Percentiles rank a stretch among this genome's conserved stretches.
Evolutionary conservation across 2,888 invertebrate genomes (phyloP).

Genomic region (Clunio marinus): DNA sequence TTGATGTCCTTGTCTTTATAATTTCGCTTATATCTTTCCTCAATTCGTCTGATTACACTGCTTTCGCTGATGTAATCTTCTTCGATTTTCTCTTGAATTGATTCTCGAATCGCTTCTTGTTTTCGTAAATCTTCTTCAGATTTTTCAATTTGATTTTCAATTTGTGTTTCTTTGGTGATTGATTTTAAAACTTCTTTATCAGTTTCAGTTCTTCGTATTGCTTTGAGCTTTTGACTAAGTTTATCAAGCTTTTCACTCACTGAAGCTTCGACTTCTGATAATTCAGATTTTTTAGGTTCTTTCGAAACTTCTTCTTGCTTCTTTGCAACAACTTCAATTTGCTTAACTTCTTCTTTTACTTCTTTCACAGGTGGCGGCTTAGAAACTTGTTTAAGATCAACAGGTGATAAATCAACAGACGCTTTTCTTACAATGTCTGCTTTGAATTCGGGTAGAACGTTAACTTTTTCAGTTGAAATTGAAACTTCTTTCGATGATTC

Average conservation of each 20-base stretch:
- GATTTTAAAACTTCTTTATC: slow-evolving; percentile 22
- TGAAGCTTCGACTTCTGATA: slow-evolving; percentile 37
- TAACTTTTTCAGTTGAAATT: slow-evolving; percentile 38
- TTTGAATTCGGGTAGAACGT: slow-evolving; percentile 18
- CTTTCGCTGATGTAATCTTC: slow-evolving; percentile 33
- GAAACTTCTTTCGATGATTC: slow-evolving; percentile 23
- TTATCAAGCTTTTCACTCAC: slow-evolving; percentile 37
- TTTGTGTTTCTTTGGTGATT: not conserved
- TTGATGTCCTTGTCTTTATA: slow-evolving; percentile 33
- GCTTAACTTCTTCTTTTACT: slow-evolving; percentile 37
- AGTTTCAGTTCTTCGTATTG: slow-evolving; percentile 27
- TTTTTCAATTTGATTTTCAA: not conserved
- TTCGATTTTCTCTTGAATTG: slow-evolving; percentile 35
- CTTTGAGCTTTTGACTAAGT: slow-evolving; percentile 30
- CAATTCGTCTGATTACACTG: slow-evolving; percentile 33
- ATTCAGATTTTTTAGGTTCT: slow-evolving; percentile 26
- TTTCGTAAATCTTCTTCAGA: slow-evolving; percentile 15
- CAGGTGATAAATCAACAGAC: slow-evolving; percentile 40
- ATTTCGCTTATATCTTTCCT: slow-evolving; percentile 31
- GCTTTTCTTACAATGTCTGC: slow-evolving; percentile 41
- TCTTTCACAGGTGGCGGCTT: not conserved
- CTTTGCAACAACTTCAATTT: slow-evolving; percentile 14
- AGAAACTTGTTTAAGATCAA: slow-evolving; percentile 38
- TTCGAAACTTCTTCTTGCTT: slow-evolving; percentile 2
- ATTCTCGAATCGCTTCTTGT: slow-evolving; percentile 32